Base-by-base conservation (phyloP, 2,113 vertebrate genomes). In the Gorilla gorilla region DNA sequence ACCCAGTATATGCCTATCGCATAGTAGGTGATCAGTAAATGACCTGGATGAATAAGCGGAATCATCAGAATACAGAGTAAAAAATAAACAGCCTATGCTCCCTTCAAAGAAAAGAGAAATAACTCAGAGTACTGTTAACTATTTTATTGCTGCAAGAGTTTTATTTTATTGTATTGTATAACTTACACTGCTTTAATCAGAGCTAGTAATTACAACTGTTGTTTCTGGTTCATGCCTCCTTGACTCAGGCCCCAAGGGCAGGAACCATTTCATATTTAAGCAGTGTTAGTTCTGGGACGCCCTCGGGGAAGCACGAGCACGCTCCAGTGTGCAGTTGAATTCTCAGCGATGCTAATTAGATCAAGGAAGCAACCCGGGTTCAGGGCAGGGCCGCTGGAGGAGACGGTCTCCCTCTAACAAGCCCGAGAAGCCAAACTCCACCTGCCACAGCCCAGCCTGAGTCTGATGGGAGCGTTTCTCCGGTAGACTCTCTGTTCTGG, bases 231-330 rank as follows among this genome's bases (percentile, higher is more conserved):
- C 95, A 55, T 96, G 96, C 97, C 84, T 95, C 94, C 94, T 97
- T 89, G 61, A 70, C 90, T 89, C 30, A 30, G 85, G 50, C 94
- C 95, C 96, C 40, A 59, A 86, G 98, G 98, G 97, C 98, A 97
- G 98, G 96, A 98, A 85, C 97, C 94, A 43, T 96, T 98, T 97
- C 97, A 95, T 98, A 97, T 97, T 97, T 98, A 98, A 98, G 96
- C 93, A 96, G 96, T 22, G 64, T 96, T 97, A 93, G 76, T 52
- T 92, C 96, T 90, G 91, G 22, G 95, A 95, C 10, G 78, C n/a
- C 98, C 98, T 98, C 96, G 0, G 8, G 98, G 98, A 98, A 98
- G 97, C 57, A 1, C 88, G 35, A 27, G 97, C 75, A 20, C 0
- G 57, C 97, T 93, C 93, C 57, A 95, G 97, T 72, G 97, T 97